These are phyloP conservation scores for Alcis repandata DNA, from an alignment of 2,888 invertebrate species.

Conservation along the genomic window DNA sequence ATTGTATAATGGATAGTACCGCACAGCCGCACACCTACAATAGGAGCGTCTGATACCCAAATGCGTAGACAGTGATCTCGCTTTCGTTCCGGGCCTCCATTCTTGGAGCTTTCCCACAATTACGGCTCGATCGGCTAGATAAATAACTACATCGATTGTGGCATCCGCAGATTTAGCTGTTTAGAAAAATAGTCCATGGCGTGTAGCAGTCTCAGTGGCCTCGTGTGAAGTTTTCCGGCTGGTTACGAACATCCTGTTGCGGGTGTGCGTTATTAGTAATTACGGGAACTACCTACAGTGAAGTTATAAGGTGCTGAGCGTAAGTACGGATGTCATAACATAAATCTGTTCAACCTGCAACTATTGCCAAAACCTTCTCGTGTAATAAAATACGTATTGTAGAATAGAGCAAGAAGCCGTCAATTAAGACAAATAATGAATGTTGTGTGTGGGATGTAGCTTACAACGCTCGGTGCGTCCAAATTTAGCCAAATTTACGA, in stretches of 20 bases:
- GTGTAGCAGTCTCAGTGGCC: not conserved
- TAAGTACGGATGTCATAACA: not conserved
- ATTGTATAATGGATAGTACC: constrained; percentile 17
- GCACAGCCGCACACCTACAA: constrained; percentile 23
- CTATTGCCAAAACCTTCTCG: constrained; percentile 3
- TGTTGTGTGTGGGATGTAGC: constrained; percentile 19
- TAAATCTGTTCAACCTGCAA: not conserved
- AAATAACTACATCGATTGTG: constrained; percentile 40
- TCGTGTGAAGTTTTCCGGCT: constrained; percentile 16
- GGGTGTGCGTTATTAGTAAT: not conserved
- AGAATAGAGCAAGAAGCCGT: constrained; percentile 7
- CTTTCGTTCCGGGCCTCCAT: constrained; percentile 76
- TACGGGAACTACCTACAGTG: not conserved
- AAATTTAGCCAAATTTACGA: constrained; percentile 57
- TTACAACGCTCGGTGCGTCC: constrained; percentile 28
- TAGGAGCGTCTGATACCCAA: constrained; percentile 49
- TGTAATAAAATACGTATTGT: constrained; percentile 10
- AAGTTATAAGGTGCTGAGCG: not conserved
- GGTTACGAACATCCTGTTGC: constrained; percentile 27
- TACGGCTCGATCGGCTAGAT: constrained; percentile 64
- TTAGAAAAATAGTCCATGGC: not conserved
- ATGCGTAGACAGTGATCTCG: constrained; percentile 59
- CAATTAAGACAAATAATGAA: constrained; percentile 21
- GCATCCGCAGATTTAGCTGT: constrained; percentile 22
- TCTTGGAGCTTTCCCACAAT: constrained; percentile 76